Evolutionary conservation across 2,797 vertebrate species (phyloP).

Genomic region (Falco rusticolus): DNA sequence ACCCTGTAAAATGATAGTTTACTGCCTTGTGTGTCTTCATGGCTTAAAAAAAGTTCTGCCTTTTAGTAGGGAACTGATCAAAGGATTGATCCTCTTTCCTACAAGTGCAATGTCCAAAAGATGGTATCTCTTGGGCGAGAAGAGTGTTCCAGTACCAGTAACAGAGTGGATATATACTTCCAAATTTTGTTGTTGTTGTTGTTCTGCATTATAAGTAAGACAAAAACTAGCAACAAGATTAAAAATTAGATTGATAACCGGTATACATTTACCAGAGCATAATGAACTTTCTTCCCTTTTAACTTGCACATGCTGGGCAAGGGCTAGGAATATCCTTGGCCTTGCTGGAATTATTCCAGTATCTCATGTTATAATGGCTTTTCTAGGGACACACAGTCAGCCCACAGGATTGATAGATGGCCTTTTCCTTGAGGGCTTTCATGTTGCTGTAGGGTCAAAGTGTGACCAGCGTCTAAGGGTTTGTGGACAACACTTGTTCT

Average conservation of each 20-base stretch:
- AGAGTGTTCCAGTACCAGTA: not conserved
- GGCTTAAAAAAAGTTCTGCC: not conserved
- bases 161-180: not conserved
- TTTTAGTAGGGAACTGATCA: not conserved
- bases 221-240: not conserved
- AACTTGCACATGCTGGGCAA: not conserved
- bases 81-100: not conserved
- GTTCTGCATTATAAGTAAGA: not conserved
- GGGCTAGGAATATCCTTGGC: not conserved
- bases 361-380: not conserved
- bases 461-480: fast-evolving
- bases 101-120: not conserved
- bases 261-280: not conserved
- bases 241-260: not conserved
- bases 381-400: not conserved
- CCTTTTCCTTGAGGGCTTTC: not conserved
- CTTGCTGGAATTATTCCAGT: not conserved
- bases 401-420: not conserved
- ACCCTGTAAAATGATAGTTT: not conserved
- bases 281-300: not conserved
- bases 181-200: not conserved
- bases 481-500: not conserved
- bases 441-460: not conserved
- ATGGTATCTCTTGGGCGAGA: not conserved
- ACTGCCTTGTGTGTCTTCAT: not conserved